These are phyloP conservation scores for Poeciliopsis gracilis DNA, from an alignment of 2,797 vertebrate genomes.

Conservation along the genomic window DNA sequence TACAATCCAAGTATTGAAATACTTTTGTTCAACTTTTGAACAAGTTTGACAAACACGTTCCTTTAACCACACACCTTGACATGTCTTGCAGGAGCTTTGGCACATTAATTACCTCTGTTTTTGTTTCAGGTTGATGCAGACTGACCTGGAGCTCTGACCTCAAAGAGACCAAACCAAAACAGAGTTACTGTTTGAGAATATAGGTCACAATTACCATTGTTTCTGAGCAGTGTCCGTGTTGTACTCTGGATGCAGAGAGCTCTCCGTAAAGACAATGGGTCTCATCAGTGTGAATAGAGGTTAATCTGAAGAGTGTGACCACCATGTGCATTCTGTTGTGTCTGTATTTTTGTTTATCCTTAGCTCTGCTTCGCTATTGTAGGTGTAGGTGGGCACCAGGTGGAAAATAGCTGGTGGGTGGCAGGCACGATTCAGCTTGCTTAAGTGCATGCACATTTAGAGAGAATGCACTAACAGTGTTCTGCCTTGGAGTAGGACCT, in stretches of 20 bases:
- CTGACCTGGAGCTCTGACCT: slow-evolving; percentile 23
- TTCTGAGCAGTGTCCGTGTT: slow-evolving; percentile 34
- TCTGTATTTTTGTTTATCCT: slow-evolving; percentile 72
- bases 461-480: slow-evolving; percentile 28
- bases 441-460: slow-evolving; percentile 51
- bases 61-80: background rate
- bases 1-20: background rate
- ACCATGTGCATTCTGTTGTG: slow-evolving; percentile 64
- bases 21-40: background rate
- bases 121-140: slow-evolving; percentile 8
- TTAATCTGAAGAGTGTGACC: slow-evolving; percentile 67
- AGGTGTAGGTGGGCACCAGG: slow-evolving; percentile 74
- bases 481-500: slow-evolving; percentile 5
- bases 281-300: slow-evolving; percentile 64
- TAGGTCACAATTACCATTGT: slow-evolving; percentile 42
- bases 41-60: background rate
- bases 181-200: slow-evolving; percentile 25
- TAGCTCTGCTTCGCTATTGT: slow-evolving; percentile 69
- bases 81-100: slow-evolving; percentile 9
- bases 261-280: slow-evolving; percentile 57
- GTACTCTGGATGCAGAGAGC: slow-evolving; percentile 30
- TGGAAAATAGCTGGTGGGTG: slow-evolving; percentile 74
- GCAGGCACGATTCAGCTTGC: slow-evolving; percentile 65
- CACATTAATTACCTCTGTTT: slow-evolving; percentile 13
- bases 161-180: slow-evolving; percentile 10